These are phyloP conservation scores for Chrysomela aeneicollis DNA, from an alignment of 2,888 invertebrate species.

Conservation along the genomic window DNA sequence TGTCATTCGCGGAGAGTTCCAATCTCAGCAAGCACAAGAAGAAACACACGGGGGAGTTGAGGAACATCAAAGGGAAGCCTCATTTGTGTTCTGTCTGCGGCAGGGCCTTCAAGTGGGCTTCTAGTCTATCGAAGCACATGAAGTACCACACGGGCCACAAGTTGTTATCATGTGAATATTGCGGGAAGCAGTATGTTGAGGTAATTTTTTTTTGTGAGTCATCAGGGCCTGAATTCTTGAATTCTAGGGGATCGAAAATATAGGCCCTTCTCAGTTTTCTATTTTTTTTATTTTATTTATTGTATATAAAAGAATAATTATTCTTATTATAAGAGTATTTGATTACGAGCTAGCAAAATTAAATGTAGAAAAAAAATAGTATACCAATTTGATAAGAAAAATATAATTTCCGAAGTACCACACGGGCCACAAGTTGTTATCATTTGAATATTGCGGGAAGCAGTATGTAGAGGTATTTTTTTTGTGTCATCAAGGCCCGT, in stretches of 20 bases:
- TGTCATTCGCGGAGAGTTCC: constrained; percentile 64
- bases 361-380: no score
- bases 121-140: constrained; percentile 64
- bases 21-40: constrained; percentile 64
- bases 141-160: constrained; percentile 65
- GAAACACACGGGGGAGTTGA: constrained; percentile 63
- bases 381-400: no score
- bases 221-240: constrained; percentile 4
- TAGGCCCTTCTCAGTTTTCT: no score
- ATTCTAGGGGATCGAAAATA: constrained; percentile 10
- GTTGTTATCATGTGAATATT: constrained; percentile 61
- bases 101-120: constrained; percentile 63
- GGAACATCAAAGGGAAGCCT: constrained; percentile 61
- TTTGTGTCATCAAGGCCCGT: no score
- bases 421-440: constrained; percentile 62
- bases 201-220: constrained; percentile 47
- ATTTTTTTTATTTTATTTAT: no score
- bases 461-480: constrained; percentile 62
- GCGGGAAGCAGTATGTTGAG: constrained; percentile 63
- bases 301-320: no score
- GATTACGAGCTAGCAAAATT: no score
- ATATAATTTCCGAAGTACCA: no score
- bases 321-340: no score
- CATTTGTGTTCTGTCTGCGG: constrained; percentile 62
- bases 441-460: constrained; percentile 62